Base-by-base conservation (phyloP, 2,797 vertebrate genomes). In the Enteromius fasciolatus region DNA sequence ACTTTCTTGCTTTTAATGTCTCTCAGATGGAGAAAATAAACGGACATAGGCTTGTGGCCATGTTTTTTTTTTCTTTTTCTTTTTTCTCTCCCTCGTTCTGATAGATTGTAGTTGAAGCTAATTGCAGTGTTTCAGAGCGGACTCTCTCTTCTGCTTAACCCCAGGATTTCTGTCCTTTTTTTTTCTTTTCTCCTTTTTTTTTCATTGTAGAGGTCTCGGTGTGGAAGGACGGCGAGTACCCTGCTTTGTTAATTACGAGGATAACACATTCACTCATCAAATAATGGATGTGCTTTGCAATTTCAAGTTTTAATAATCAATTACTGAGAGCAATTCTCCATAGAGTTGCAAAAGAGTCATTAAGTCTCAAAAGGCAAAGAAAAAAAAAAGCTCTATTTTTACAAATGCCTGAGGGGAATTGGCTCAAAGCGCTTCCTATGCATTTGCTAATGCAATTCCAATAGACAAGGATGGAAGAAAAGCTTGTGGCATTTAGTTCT, bases 231-330 rank as follows among this genome's bases (percentile, higher is more conserved):
- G 93, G 93, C 91, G 92, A 96, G 94, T 95, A 93, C 94, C 93
- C 86, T 94, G 96, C 95, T 96, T 97, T 97, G 96, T 97, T 98
- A 98, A 98, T 98, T 97, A 98, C 95, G 97, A 96, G 94, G 94
- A 96, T 96, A 97, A 97, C 96, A 96, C 96, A 95, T 95, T 95
- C 95, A 91, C 95, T 97, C 94, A 93, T 97, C 96, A 97, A 96
- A 96, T 97, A 97, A 97, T 96, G 96, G 96, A 97, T 96, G 96
- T 95, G 95, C 95, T 96, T 97, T 96, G 95, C 96, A 97, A 97
- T 97, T 97, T 97, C 95, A 96, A 96, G 95, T 97, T 99, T 98
- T 98, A 98, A 97, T 97, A 98, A 98, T 98, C 97, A 98, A 97
- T 99, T 98, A 97, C 96, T 94, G 95, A 94, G 96, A 95, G 94